A percentile compares a stretch with the other conserved stretches of the same genome.
Evolutionary conservation across 2,888 invertebrate species (phyloP).

Genomic region (Sphecodes monilicornis): DNA sequence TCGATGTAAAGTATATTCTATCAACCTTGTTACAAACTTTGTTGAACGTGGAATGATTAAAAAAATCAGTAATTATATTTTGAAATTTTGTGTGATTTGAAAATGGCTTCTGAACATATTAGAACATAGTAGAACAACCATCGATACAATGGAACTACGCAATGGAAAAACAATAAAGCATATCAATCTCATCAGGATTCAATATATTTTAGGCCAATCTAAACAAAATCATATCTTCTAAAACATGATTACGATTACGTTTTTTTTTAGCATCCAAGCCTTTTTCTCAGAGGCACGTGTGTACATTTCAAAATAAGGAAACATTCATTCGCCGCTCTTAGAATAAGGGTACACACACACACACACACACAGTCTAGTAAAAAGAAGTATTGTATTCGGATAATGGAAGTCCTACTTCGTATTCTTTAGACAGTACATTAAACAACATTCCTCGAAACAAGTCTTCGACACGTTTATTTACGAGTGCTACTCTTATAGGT

Average conservation of each 20-base stretch:
- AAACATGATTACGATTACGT: neutral
- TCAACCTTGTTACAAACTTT: too few species aligned
- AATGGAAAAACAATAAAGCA: neutral
- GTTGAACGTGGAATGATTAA: too few species aligned
- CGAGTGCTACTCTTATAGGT: neutral
- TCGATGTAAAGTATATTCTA: neutral
- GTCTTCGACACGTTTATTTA: neutral
- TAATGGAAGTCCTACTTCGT: constrained; percentile 9
- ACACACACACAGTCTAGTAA: neutral
- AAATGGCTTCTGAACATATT: neutral
- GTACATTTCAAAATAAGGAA: constrained; percentile 1
- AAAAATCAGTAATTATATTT: neutral
- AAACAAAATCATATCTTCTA: neutral
- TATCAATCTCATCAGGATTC: neutral
- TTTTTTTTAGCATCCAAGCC: neutral
- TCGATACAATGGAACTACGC: neutral
- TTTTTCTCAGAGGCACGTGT: neutral
- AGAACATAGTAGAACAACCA: too few species aligned
- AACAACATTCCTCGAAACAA: constrained; percentile 12
- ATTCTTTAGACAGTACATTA: neutral
- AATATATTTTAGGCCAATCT: constrained; percentile 10
- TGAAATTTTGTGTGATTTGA: neutral
- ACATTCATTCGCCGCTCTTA: neutral
- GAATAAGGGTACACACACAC: neutral
- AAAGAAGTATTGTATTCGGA: neutral